Base-by-base conservation (phyloP, 1,140 invertebrate species). In the Amyelois transitella region DNA sequence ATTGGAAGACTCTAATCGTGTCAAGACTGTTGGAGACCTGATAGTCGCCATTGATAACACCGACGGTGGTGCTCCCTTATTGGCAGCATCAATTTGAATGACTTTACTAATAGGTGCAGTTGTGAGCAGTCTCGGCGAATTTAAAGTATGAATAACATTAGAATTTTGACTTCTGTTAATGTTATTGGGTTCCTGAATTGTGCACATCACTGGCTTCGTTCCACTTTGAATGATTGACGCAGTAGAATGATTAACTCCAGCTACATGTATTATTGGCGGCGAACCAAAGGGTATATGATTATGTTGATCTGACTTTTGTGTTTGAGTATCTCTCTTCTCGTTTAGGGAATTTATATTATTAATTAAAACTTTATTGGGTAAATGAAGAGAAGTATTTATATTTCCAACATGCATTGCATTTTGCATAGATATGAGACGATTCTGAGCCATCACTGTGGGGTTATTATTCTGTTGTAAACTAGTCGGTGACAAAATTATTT, bases 401-500 rank as follows among this genome's bases (percentile, higher is more conserved):
- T 77, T 80, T 24, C 69, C 70, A 44, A 73, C 66, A 44, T 86
- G 77, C 20, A 81, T 59, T 18, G 79, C 68, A 68, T 82, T 80
- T 60, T 81, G 80, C 77, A 86, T 79, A 1, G 86, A 77, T 50
- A 88, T 78, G 45, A 89, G 66, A 32, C 87, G 74, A 73, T 88
- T 89, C 64, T 88, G 86, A 18, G 86, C 70, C 72, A 88, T 69
- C 8, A 88, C 68, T 48, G 87, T 80, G 28, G 84, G 66, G 63
- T 80, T 84, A 24, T 77, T 66, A 18, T 59, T 77, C 38, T 77
- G 69, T 57, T 77, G 79, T 24, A 85, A 58, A 60, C 63, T 76
- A 4, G 81, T 78, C 19, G 88, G 75, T 12, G 87, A 88, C 43
- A 88, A 69, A 54, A 89, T 88, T 55, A 89, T 80, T 77, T 89